Evolutionary conservation across 1,140 invertebrate genomes (phyloP).

Genomic region (Galendromus occidentalis): DNA sequence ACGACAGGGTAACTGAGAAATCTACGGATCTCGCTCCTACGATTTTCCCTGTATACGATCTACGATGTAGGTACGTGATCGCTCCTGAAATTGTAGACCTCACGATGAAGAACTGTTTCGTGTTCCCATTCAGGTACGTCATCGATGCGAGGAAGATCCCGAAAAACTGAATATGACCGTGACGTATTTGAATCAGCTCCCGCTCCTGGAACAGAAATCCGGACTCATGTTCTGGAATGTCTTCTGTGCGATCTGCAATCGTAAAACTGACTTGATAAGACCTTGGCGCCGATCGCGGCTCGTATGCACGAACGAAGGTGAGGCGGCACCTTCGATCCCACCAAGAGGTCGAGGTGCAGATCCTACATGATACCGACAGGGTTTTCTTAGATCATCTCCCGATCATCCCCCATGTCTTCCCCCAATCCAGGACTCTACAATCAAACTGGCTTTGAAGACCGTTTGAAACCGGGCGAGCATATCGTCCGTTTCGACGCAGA

Average conservation of each 20-base stretch:
- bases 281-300: neutral
- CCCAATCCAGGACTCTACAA: neutral
- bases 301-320: conserved; percentile 1
- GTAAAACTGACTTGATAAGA: neutral
- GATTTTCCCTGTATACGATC: no score
- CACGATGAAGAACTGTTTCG: no score
- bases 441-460: neutral
- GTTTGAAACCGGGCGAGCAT: neutral
- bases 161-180: conserved; percentile 3
- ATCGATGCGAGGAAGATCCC: conserved; percentile 3
- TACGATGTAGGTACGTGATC: no score
- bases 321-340: no score
- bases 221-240: conserved; percentile 8
- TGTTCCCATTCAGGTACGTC: neutral
- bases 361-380: no score
- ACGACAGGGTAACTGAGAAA: conserved; percentile 5
- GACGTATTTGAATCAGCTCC: neutral
- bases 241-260: conserved; percentile 3
- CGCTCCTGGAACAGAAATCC: neutral
- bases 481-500: neutral
- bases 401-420: neutral
- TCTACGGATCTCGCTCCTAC: no score
- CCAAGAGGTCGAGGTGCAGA: no score
- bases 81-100: no score
- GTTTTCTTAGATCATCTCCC: neutral